Conservation (phyloP, 2,113 vertebrate genomes). For the Anarhynchus alexandrinus region DNA sequence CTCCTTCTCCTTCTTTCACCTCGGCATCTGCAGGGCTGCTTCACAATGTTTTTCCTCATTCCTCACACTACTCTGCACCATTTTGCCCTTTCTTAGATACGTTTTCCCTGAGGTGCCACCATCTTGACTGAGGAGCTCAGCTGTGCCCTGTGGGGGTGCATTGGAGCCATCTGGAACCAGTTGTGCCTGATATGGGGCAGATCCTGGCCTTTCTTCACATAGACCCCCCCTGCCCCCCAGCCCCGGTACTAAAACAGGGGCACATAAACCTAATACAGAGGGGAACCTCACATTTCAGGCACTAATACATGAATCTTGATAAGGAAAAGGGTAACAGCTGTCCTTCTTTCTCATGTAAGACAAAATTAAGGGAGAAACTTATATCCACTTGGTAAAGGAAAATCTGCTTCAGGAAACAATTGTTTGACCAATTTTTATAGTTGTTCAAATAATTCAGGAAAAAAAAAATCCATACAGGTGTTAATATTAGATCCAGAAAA, state of each 20-base stretch:
- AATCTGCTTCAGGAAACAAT: neutral
- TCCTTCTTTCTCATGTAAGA: neutral
- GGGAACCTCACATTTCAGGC: neutral
- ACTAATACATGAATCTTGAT: neutral
- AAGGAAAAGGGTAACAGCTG: neutral
- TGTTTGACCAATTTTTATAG: neutral
- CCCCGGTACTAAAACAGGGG: accelerated
- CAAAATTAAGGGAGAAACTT: neutral
- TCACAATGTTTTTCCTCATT: neutral
- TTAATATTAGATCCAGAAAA: neutral
- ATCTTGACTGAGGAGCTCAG: neutral
- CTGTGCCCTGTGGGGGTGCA: neutral
- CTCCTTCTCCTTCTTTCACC: neutral
- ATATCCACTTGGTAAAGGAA: neutral
- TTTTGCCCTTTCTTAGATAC: neutral
- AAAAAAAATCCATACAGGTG: neutral
- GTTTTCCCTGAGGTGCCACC: neutral
- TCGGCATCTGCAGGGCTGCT: neutral
- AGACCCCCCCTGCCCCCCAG: neutral
- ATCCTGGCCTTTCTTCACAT: neutral
- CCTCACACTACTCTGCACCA: neutral
- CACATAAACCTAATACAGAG: neutral
- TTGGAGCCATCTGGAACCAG: neutral
- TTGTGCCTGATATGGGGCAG: neutral
- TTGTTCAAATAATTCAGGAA: neutral